Conservation (phyloP, 1,140 invertebrate genomes). For the Ruditapes philippinarum region DNA sequence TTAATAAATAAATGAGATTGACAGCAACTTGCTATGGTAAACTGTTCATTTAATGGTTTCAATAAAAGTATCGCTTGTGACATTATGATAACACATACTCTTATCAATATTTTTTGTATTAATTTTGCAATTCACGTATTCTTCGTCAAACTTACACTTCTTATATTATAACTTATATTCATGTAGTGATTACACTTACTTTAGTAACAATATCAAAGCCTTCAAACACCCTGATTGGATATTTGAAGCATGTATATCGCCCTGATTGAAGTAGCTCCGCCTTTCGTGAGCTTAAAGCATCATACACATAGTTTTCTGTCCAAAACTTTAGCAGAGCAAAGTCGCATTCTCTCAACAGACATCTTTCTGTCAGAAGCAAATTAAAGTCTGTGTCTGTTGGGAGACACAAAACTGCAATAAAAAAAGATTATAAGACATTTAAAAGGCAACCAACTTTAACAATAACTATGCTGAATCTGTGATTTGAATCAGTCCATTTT, state of each 20-base stretch:
- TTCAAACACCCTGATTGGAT: conserved; percentile 15
- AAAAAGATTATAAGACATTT: neutral
- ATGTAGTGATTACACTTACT: neutral
- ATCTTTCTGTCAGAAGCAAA: neutral
- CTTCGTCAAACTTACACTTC: no score
- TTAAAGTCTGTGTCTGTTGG: neutral
- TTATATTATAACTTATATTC: no score
- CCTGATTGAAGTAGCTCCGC: neutral
- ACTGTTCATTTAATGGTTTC: no score
- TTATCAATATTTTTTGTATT: no score
- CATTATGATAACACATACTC: no score
- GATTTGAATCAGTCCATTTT: no score
- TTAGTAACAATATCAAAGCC: conserved; percentile 11
- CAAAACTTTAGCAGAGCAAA: neutral
- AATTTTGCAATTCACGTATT: no score
- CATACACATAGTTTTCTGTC: neutral
- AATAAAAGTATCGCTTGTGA: no score
- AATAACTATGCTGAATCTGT: no score
- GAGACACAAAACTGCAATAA: conserved; percentile 12
- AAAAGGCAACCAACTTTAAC: no score
- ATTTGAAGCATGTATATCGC: neutral
- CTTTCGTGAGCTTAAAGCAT: neutral
- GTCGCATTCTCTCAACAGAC: neutral
- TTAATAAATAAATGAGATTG: no score
- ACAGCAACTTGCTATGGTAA: no score